Base-by-base conservation (phyloP, 2,113 vertebrate species). In the Tonatia bakeri region DNA sequence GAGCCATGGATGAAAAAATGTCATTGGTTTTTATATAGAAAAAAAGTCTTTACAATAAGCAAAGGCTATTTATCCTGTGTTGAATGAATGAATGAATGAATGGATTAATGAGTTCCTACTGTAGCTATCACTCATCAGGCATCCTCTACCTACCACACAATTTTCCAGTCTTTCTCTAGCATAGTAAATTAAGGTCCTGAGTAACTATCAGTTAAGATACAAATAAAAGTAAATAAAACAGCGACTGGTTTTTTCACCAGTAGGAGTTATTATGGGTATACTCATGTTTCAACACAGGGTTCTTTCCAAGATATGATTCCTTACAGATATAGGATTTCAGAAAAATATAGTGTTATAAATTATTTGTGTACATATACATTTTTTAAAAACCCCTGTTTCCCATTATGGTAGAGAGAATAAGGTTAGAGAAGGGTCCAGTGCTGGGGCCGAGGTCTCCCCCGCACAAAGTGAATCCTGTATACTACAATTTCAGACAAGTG, bases 401-500 rank as follows among this genome's bases (percentile, higher is more conserved):
- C 69, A 61, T 47, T 33, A 12, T 36, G 54, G 64, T 79, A 45
- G 72, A 90, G 76, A 67, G 36, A 72, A 19, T 77, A 88, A 93
- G 50, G 9, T 38, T 28, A 56, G 87, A 64, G 31, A 7, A 0
- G 2, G 65, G 70, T 38, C 43, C 50, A 50, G 3, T 38, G 9
- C 24, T 45, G 5, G 15, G 43, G 12, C 22, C n/a, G 26, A n/a
- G 50, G 59, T 79, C 36, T 4, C 26, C 28, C 75, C 56, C 40
- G 31, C 47, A 28, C 38, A 43, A 40, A 86, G 72, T 11, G 67
- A 90, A 81, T 76, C 82, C 31, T 14, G 65, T 8, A 16, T 3
- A 72, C 56, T 45, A 65, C 43, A 64, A 56, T 96, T 96, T 96
- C 89, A 88, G 90, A 95, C 75, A 85, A 96, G 75, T 38, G 85